Percentiles rank a stretch among this genome's conserved stretches.
Conservation (phyloP, 2,888 invertebrate genomes). For the Anoncus sp. region DNA sequence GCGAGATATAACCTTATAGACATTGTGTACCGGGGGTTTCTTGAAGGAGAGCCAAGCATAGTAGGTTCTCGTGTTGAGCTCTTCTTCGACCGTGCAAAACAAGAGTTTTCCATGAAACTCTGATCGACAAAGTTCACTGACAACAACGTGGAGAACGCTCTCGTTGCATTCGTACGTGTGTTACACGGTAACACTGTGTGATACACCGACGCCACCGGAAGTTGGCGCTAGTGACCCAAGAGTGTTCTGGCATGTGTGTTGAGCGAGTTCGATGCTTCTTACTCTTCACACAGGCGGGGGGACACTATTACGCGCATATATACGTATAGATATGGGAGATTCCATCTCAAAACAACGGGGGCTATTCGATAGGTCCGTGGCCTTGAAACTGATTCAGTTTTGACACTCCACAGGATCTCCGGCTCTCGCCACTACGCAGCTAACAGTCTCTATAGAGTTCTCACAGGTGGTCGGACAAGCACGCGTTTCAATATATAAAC, state of each 20-base stretch:
- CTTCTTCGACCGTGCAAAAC: constrained; percentile 52
- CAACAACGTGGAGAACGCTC: constrained; percentile 42
- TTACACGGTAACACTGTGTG: neutral
- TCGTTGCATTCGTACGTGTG: constrained; percentile 28
- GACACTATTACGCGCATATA: neutral
- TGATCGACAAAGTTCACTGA: constrained; percentile 76
- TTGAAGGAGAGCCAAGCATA: neutral
- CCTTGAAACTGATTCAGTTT: no score
- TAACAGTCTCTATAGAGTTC: no score
- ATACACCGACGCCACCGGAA: constrained; percentile 15
- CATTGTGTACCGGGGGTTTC: neutral
- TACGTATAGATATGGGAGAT: neutral
- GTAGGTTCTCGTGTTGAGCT: constrained; percentile 22
- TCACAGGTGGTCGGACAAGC: no score
- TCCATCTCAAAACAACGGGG: neutral
- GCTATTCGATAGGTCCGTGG: no score
- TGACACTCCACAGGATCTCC: no score
- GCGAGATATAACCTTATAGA: constrained; percentile 9
- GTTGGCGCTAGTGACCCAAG: constrained; percentile 3
- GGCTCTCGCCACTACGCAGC: no score
- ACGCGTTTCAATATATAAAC: no score
- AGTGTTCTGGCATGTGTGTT: neutral
- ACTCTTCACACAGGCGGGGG: constrained; percentile 7
- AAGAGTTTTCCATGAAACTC: constrained; percentile 71
- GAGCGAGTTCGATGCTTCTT: constrained; percentile 16